Percentiles rank a stretch among this genome's conserved stretches.
phyloP scores from a whole-genome alignment of 2,113 vertebrate genomes.

The Zingel zingel region DNA sequence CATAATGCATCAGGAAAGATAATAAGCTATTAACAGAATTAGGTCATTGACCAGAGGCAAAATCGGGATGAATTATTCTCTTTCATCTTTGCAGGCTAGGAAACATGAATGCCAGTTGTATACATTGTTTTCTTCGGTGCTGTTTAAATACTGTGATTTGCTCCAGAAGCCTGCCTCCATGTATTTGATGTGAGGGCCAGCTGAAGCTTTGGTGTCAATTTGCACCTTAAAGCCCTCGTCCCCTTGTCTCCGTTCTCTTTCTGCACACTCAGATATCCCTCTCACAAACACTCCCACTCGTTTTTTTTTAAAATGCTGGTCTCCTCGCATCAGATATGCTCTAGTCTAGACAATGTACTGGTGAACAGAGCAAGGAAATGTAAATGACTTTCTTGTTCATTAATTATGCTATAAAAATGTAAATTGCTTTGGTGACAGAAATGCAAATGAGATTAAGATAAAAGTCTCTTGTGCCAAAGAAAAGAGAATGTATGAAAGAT shows the following conservation, averaged over 20 bases:
- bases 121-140: conserved; percentile 64
- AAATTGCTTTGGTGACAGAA: conserved; percentile 85
- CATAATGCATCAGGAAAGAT: conserved; percentile 57
- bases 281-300: conserved; percentile 62
- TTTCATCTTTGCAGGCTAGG: conserved; percentile 69
- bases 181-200: conserved; percentile 77
- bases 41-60: conserved; percentile 55
- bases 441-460: conserved; percentile 85
- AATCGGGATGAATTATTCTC: conserved; percentile 69
- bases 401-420: conserved; percentile 89
- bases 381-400: conserved; percentile 85
- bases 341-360: conserved; percentile 67
- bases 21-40: conserved; percentile 69
- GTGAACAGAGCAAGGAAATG: conserved; percentile 77
- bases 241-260: conserved; percentile 34
- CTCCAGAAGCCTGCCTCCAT: conserved; percentile 58
- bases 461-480: conserved; percentile 82
- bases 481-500: conserved; percentile 83
- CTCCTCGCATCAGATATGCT: conserved; percentile 65
- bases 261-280: conserved; percentile 52
- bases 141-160: conserved; percentile 80
- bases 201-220: conserved; percentile 74
- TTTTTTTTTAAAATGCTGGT: conserved; percentile 34
- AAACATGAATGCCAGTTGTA: conserved; percentile 66
- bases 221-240: conserved; percentile 77